These are phyloP conservation scores for Micrasema longulum DNA, from an alignment of 1,140 invertebrate species.

Conservation along the genomic window DNA sequence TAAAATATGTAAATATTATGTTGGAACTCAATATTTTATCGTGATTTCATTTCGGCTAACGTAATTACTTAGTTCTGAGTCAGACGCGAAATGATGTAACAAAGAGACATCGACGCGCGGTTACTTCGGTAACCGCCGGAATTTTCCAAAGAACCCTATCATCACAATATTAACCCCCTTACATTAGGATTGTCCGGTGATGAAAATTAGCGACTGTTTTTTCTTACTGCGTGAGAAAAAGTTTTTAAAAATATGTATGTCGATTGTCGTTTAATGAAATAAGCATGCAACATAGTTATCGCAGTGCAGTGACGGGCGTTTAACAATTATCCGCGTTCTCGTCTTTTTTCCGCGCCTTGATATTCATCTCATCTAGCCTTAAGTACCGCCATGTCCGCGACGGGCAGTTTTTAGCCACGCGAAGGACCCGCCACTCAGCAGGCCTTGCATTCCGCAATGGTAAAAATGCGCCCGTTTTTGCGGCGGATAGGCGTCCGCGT, in stretches of 20 bases:
- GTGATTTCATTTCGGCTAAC: constrained; percentile 35
- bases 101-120: constrained; percentile 46
- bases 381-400: too few relatives aligned
- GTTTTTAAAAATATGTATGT: too few relatives aligned
- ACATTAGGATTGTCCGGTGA: too few relatives aligned
- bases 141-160: too few relatives aligned
- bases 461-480: constrained; percentile 32
- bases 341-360: constrained; percentile 14
- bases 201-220: too few relatives aligned
- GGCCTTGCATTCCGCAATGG: constrained; percentile 34
- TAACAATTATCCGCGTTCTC: constrained; percentile 17
- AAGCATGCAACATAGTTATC: constrained; percentile 21
- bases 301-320: constrained; percentile 17
- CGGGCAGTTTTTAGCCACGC: constrained; percentile 7
- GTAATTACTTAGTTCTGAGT: constrained; percentile 34
- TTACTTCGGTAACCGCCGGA: constrained; percentile 10
- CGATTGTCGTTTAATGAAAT: too few relatives aligned
- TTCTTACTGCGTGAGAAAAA: too few relatives aligned
- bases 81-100: constrained; percentile 40
- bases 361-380: constrained; percentile 33
- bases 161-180: too few relatives aligned
- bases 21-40: constrained; percentile 1
- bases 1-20: constrained; percentile 27
- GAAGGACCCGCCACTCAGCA: constrained; percentile 22
- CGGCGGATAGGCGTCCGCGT: constrained; percentile 21